Percentiles rank a stretch among this genome's conserved stretches.
These are phyloP conservation scores for Ataeniobius toweri DNA, from an alignment of 2,797 vertebrate genomes.

Conservation along the genomic window DNA sequence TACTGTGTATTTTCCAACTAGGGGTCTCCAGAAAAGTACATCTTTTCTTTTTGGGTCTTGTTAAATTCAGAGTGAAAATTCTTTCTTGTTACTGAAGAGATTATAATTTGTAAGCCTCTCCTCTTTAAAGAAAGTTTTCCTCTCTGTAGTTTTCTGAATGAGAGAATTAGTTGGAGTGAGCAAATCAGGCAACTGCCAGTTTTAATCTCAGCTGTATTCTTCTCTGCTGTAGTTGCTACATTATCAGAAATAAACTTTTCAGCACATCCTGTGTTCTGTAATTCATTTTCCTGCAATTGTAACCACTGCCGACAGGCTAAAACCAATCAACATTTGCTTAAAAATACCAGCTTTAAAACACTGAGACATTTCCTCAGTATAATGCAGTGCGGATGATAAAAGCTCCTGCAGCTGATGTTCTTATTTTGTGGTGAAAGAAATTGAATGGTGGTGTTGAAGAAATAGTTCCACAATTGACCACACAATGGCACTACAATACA, in stretches of 20 bases:
- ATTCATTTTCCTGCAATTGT: background rate
- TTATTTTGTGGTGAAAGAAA: background rate
- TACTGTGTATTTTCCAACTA: background rate
- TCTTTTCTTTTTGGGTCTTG: background rate
- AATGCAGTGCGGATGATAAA: background rate
- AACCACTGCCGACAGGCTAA: background rate
- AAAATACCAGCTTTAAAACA: background rate
- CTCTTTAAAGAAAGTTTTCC: slow-evolving; percentile 1
- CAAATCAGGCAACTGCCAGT: slow-evolving; percentile 41
- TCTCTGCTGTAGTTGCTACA: slow-evolving; percentile 39
- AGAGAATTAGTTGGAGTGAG: slow-evolving; percentile 11
- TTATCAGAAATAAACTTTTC: slow-evolving; percentile 41
- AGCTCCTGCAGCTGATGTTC: background rate
- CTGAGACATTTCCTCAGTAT: background rate
- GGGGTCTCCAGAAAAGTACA: background rate
- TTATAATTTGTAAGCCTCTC: background rate
- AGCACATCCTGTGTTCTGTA: background rate
- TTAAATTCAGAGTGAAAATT: background rate
- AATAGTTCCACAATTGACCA: background rate
- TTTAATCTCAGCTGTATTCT: slow-evolving; percentile 31
- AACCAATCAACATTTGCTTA: background rate
- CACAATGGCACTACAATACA: background rate
- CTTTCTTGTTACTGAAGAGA: background rate
- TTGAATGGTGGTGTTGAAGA: background rate
- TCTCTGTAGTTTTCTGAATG: slow-evolving; percentile 21